Evolutionary conservation across 2,113 vertebrate genomes (phyloP).

Genomic region (Girardinichthys multiradiatus): DNA sequence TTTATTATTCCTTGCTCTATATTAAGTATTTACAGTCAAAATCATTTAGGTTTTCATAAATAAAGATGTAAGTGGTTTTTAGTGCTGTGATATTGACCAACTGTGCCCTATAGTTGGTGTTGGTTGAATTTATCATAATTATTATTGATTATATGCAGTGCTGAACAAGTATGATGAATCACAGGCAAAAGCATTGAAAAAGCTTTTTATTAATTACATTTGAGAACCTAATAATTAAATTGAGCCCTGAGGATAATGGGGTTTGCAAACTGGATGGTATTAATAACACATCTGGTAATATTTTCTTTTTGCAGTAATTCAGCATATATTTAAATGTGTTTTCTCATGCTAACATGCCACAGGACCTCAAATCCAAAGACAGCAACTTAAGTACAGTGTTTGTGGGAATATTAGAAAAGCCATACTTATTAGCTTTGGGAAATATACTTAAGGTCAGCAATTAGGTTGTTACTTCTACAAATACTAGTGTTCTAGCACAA

Average conservation of each 20-base stretch:
- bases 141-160: slow-evolving; percentile 12
- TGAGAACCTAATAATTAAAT: neutral
- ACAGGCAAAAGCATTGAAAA: neutral
- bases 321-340: neutral
- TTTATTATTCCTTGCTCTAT: slow-evolving; percentile 33
- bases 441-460: too few relatives aligned
- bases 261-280: neutral
- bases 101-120: slow-evolving; percentile 41
- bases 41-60: slow-evolving; percentile 50
- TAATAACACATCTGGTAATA: neutral
- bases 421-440: too few relatives aligned
- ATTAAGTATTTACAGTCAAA: slow-evolving; percentile 44
- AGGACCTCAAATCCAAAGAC: too few relatives aligned
- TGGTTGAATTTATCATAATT: slow-evolving; percentile 10
- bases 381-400: too few relatives aligned
- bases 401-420: too few relatives aligned
- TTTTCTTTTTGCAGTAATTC: neutral
- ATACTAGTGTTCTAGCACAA: too few relatives aligned
- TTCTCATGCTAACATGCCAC: too few relatives aligned
- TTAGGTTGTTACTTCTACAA: too few relatives aligned
- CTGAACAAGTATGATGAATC: neutral
- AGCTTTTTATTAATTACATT: neutral
- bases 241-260: neutral
- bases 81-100: slow-evolving; percentile 17
- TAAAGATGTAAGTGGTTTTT: slow-evolving; percentile 31